Conservation (phyloP, 2,113 vertebrate genomes). For the Carlito syrichta region DNA sequence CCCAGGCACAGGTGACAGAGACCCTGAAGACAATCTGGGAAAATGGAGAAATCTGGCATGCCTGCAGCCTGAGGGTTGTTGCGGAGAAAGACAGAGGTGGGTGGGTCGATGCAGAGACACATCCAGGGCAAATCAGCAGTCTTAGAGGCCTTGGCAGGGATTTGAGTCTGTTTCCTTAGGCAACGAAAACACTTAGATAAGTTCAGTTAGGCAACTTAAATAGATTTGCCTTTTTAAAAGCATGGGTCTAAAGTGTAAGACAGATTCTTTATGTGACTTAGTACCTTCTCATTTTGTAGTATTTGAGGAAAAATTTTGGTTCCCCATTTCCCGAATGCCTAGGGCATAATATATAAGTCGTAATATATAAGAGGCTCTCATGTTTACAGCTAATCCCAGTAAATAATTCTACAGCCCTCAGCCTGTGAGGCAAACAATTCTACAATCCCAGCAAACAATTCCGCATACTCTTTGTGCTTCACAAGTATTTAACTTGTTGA, state of each 20-base stretch:
- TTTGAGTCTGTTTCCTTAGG: neutral
- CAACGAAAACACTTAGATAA: neutral
- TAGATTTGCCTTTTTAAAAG: constrained; percentile 19
- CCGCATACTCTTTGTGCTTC: neutral
- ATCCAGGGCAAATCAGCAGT: neutral
- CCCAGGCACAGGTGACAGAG: neutral
- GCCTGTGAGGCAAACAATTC: no score
- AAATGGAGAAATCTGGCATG: neutral
- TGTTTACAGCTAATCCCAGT: neutral
- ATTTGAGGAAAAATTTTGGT: neutral
- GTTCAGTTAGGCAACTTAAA: neutral
- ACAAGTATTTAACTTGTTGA: neutral
- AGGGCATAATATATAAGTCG: neutral
- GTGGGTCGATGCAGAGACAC: neutral
- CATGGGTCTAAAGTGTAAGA: neutral
- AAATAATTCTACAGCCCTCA: neutral
- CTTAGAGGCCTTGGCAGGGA: neutral
- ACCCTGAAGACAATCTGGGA: neutral
- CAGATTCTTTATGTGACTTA: neutral
- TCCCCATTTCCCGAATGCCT: neutral
- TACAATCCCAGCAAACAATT: neutral
- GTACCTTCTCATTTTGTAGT: neutral
- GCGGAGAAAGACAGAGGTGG: neutral
- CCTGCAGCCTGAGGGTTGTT: no score
- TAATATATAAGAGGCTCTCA: neutral